phyloP scores from a whole-genome alignment of 2,888 invertebrate species.

The Nemapogon koenigi region DNA sequence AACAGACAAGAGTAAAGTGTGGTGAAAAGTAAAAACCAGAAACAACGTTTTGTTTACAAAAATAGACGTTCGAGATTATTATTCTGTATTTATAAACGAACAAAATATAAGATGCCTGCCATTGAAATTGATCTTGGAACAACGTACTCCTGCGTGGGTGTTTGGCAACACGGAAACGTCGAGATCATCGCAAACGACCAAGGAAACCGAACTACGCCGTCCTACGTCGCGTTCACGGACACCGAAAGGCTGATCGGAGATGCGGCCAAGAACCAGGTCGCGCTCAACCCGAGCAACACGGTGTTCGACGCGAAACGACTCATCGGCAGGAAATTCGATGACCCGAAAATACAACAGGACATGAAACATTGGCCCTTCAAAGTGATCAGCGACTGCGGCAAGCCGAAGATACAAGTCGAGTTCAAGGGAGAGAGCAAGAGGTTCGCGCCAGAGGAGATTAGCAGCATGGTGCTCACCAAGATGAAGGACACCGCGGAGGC shows the following conservation, averaged over 20 bases:
- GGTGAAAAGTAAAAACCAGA: too few species aligned
- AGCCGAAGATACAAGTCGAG: slow-evolving; percentile 73
- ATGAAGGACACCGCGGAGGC: slow-evolving; percentile 74
- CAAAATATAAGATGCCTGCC: slow-evolving; percentile 46
- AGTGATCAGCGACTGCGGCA: slow-evolving; percentile 69
- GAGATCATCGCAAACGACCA: slow-evolving; percentile 90
- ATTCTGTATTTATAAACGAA: too few species aligned
- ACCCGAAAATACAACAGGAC: slow-evolving; percentile 77
- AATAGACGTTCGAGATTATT: too few species aligned
- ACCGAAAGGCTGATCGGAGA: slow-evolving; percentile 85
- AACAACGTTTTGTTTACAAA: too few species aligned
- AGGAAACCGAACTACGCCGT: slow-evolving; percentile 87
- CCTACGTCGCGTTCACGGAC: slow-evolving; percentile 88
- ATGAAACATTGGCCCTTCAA: slow-evolving; percentile 86
- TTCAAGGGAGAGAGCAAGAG: slow-evolving; percentile 69
- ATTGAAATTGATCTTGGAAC: slow-evolving; percentile 77
- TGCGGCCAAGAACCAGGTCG: slow-evolving; percentile 86
- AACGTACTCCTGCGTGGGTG: slow-evolving; percentile 86
- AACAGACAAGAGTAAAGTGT: too few species aligned
- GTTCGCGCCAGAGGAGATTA: slow-evolving; percentile 75
- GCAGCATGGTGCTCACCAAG: slow-evolving; percentile 68
- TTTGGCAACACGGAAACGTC: slow-evolving; percentile 83
- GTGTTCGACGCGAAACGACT: slow-evolving; percentile 77
- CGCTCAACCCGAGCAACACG: slow-evolving; percentile 77
- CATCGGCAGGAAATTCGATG: slow-evolving; percentile 80